phyloP scores from a whole-genome alignment of 2,113 vertebrate genomes.

The Chamaetylas fuelleborni region DNA sequence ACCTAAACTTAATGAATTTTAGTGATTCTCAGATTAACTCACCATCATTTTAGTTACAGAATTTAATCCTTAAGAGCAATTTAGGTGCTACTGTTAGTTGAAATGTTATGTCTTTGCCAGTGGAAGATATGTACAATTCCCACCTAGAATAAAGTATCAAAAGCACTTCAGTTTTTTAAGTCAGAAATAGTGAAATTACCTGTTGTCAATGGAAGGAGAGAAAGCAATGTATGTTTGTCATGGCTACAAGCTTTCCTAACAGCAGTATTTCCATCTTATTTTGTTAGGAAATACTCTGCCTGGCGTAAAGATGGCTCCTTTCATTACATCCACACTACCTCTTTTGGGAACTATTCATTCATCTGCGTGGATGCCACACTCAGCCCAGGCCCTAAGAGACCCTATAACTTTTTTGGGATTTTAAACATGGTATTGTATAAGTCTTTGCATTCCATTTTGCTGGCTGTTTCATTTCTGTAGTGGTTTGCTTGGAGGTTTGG shows the following conservation, averaged over 20 bases:
- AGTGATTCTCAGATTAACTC: neutral
- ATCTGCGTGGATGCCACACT: conserved; percentile 91
- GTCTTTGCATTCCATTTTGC: neutral
- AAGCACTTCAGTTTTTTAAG: neutral
- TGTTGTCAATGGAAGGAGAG: neutral
- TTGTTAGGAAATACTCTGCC: conserved; percentile 90
- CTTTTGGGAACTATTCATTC: conserved; percentile 97
- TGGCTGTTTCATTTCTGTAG: neutral
- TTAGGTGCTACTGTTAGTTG: neutral
- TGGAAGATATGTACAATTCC: neutral
- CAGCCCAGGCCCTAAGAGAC: conserved; percentile 91
- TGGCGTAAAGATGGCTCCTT: conserved; percentile 89
- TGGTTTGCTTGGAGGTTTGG: neutral
- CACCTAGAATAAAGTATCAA: neutral
- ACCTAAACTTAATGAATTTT: neutral
- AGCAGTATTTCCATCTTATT: conserved; percentile 34
- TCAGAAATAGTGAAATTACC: neutral
- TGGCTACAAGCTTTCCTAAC: neutral
- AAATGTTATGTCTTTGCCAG: neutral
- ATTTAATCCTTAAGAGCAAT: neutral
- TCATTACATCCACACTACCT: conserved; percentile 87
- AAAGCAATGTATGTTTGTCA: neutral
- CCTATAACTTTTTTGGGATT: conserved; percentile 96
- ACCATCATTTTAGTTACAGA: neutral
- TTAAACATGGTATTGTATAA: conserved; percentile 83